phyloP scores from a whole-genome alignment of 2,797 vertebrate species.

The Xyrichtys novacula region DNA sequence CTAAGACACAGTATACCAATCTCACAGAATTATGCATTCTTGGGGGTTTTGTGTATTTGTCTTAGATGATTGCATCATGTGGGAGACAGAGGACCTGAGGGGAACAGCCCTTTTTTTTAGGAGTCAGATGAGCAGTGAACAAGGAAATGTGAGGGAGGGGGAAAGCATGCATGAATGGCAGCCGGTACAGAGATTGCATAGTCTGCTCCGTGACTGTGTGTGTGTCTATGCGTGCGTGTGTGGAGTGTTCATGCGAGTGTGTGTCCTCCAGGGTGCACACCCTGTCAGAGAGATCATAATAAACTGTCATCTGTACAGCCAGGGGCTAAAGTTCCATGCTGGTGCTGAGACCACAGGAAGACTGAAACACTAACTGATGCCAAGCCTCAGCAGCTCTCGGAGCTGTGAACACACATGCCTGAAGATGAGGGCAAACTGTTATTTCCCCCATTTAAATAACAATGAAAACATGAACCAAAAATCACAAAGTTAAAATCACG shows the following conservation, averaged over 20 bases:
- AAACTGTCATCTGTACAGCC: slow-evolving; percentile 83
- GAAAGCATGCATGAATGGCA: slow-evolving; percentile 61
- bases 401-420: slow-evolving; percentile 43
- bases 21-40: neutral
- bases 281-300: slow-evolving; percentile 84
- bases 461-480: slow-evolving; percentile 9
- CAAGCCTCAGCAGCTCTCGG: slow-evolving; percentile 48
- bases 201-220: slow-evolving; percentile 14
- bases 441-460: slow-evolving; percentile 27
- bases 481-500: too few relatives aligned
- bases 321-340: slow-evolving; percentile 78
- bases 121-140: slow-evolving; percentile 63
- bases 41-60: neutral
- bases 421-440: slow-evolving; percentile 26
- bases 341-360: slow-evolving; percentile 71
- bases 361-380: slow-evolving; percentile 65
- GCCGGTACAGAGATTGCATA: slow-evolving; percentile 35
- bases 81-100: slow-evolving; percentile 54
- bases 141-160: slow-evolving; percentile 40
- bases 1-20: neutral
- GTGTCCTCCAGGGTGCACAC: slow-evolving; percentile 76
- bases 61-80: slow-evolving; percentile 61
- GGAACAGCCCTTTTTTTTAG: slow-evolving; percentile 35
- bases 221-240: slow-evolving; percentile 38
- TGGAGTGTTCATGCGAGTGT: slow-evolving; percentile 48